A percentile compares a stretch with the other conserved stretches of the same genome.
Conservation (phyloP, 2,113 vertebrate genomes). For the Lichenostomus cassidix region DNA sequence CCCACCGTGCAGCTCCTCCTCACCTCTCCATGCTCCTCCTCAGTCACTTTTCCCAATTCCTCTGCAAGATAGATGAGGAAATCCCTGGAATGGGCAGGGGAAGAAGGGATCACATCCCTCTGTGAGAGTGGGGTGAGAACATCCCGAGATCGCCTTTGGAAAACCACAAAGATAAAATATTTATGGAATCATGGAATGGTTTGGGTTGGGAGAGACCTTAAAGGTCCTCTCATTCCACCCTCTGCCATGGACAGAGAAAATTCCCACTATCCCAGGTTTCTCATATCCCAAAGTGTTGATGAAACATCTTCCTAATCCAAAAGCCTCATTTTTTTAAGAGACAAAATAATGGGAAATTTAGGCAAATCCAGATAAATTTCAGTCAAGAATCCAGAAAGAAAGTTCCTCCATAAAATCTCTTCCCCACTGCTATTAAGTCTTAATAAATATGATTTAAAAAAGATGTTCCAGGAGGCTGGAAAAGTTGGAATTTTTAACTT, state of each 20-base stretch:
- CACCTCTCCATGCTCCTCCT: background rate
- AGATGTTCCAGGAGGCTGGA: background rate
- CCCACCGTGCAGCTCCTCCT: background rate
- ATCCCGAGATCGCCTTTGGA: background rate
- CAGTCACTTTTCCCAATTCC: background rate
- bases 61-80: rapidly evolving
- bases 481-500: background rate
- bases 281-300: background rate
- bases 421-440: background rate
- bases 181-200: background rate
- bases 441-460: background rate
- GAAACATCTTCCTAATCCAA: background rate
- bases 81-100: background rate
- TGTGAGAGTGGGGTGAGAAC: rapidly evolving
- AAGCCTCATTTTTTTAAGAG: background rate
- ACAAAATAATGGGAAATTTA: background rate
- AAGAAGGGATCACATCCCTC: background rate
- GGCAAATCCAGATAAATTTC: background rate
- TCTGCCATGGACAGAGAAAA: background rate
- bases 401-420: background rate
- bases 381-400: background rate
- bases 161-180: background rate
- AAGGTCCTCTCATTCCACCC: background rate
- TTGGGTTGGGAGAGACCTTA: no score
- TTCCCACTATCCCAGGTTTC: background rate